Conservation (phyloP, 2,888 invertebrate species). For the Hymenopus coronatus region DNA sequence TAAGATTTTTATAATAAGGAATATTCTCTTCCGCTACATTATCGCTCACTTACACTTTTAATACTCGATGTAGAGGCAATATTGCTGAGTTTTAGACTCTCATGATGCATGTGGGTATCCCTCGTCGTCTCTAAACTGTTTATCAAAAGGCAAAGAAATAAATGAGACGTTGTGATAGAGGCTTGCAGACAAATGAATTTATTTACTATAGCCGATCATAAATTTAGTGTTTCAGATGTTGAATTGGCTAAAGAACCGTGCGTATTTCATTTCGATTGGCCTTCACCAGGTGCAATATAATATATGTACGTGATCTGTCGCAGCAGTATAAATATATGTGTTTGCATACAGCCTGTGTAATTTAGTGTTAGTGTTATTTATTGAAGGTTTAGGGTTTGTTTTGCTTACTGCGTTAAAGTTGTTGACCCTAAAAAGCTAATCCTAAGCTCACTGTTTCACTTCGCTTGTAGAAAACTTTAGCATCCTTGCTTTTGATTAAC, state of each 20-base stretch:
- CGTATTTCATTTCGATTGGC: background rate
- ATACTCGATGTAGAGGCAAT: no score
- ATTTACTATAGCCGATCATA: background rate
- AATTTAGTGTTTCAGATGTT: background rate
- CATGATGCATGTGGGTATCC: no score
- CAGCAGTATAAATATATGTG: background rate
- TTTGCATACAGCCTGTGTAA: background rate
- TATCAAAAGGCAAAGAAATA: background rate
- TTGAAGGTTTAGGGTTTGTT: background rate
- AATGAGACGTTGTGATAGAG: background rate
- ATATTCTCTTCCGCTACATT: no score
- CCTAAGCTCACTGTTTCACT: no score
- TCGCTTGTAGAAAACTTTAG: no score
- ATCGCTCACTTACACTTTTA: no score
- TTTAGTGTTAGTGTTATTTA: background rate
- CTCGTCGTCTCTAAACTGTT: no score
- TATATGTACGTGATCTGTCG: background rate
- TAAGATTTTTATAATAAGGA: no score
- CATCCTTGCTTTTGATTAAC: no score
- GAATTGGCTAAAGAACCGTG: background rate
- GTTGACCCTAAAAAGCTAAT: no score
- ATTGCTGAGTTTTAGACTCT: no score
- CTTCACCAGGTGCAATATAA: background rate
- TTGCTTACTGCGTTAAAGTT: no score
- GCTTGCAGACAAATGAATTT: background rate